Evolutionary conservation across 2,797 vertebrate species (phyloP).

Genomic region (Sebastiscus albofasciatus): DNA sequence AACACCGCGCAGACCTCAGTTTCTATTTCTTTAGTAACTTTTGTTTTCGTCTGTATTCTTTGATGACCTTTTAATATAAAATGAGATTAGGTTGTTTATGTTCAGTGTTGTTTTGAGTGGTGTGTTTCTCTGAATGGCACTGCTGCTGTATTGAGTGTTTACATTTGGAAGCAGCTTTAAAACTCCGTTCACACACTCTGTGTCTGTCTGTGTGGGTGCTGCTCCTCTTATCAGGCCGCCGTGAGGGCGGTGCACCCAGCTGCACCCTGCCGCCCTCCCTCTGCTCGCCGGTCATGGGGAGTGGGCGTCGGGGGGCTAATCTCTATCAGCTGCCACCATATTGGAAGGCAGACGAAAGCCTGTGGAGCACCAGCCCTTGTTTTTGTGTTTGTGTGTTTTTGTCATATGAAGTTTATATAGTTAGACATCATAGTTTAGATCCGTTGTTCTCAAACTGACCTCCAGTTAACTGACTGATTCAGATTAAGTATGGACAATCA

Average conservation of each 20-base stretch:
- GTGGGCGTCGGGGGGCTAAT: background rate
- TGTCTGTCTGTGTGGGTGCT: background rate
- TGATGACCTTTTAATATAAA: too few relatives aligned
- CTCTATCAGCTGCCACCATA: conserved; percentile 62
- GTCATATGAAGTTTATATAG: background rate
- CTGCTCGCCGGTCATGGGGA: background rate
- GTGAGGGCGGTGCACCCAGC: conserved; percentile 34
- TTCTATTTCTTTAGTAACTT: too few relatives aligned
- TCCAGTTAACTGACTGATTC: too few relatives aligned
- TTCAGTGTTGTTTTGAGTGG: too few relatives aligned
- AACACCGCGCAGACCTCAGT: background rate
- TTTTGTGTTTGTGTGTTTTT: background rate
- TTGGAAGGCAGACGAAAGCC: background rate
- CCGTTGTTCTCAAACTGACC: background rate
- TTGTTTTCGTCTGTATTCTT: too few relatives aligned
- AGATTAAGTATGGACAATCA: too few relatives aligned
- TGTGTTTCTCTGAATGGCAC: too few relatives aligned
- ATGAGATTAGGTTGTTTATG: too few relatives aligned
- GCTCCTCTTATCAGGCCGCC: conserved; percentile 47
- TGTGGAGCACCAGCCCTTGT: background rate
- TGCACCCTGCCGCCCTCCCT: conserved; percentile 20
- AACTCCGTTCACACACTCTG: too few relatives aligned
- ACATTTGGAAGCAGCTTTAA: too few relatives aligned
- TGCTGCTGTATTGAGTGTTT: too few relatives aligned
- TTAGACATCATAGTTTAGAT: background rate